phyloP scores from a whole-genome alignment of 1,140 invertebrate species.

The Zaprionus vittiger region DNA sequence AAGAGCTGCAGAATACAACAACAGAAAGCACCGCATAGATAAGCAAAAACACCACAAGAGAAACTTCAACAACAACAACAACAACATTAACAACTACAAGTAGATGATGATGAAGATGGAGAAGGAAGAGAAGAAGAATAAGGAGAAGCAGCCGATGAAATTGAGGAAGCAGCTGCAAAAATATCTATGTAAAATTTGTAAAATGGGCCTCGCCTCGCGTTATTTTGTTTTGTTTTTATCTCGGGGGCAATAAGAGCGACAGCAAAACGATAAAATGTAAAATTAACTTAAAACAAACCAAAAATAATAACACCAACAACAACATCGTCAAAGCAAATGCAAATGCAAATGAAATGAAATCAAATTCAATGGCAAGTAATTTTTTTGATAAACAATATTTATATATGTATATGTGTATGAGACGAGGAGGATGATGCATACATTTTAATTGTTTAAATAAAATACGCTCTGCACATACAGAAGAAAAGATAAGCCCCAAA shows the following conservation, averaged over 20 bases:
- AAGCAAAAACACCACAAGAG: conserved; percentile 33
- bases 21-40: conserved; percentile 83
- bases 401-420: conserved; percentile 35
- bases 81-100: conserved; percentile 24
- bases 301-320: conserved; percentile 32
- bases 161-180: conserved; percentile 14
- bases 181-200: conserved; percentile 41
- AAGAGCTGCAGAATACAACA: conserved; percentile 84
- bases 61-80: conserved; percentile 38
- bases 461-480: conserved; percentile 6
- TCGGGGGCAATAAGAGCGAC: conserved; percentile 40
- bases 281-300: conserved; percentile 26
- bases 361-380: conserved; percentile 51
- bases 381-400: conserved; percentile 35
- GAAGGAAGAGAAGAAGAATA: conserved; percentile 28
- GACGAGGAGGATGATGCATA: conserved; percentile 29
- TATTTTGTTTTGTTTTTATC: conserved; percentile 57
- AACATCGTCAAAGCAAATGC: not conserved
- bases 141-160: conserved; percentile 22
- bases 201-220: conserved; percentile 54
- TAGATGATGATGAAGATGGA: not conserved
- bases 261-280: conserved; percentile 45
- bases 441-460: conserved; percentile 54
- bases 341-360: conserved; percentile 8
- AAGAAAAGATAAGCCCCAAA: conserved; percentile 20